Conservation (phyloP, 2,797 vertebrate species). For the Poecile montanus region DNA sequence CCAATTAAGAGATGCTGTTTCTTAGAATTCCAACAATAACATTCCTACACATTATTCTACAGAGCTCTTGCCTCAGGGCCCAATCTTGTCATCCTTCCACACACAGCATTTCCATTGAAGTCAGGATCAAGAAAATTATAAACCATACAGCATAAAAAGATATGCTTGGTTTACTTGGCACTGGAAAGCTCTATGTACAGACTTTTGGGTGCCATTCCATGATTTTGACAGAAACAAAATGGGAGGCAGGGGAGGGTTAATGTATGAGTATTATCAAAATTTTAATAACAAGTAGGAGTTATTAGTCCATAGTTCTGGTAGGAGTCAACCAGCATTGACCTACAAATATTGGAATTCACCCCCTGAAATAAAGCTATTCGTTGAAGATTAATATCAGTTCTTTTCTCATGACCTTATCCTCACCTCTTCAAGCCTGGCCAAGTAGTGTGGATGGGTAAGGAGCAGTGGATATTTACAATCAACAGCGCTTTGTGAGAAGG, state of each 20-base stretch:
- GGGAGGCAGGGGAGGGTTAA: not conserved
- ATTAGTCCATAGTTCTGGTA: not conserved
- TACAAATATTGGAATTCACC: not conserved
- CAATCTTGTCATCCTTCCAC: slow-evolving; percentile 71
- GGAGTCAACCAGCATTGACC: not conserved
- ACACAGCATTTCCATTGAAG: slow-evolving; percentile 69
- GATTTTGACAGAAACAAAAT: slow-evolving; percentile 5
- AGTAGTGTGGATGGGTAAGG: not conserved
- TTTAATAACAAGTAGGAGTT: not conserved
- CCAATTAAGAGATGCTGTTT: slow-evolving; percentile 37
- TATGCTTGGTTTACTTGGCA: slow-evolving; percentile 57
- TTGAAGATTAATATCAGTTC: not conserved
- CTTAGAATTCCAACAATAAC: slow-evolving; percentile 57
- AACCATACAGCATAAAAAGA: slow-evolving; percentile 63
- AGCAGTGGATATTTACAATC: not conserved
- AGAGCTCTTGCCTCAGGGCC: slow-evolving; percentile 62
- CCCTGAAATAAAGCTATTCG: not conserved
- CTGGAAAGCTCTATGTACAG: not conserved
- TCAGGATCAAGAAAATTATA: slow-evolving; percentile 73
- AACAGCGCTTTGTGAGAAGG: not conserved
- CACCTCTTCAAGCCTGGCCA: not conserved
- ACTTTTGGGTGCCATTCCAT: slow-evolving; percentile 32
- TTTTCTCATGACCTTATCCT: slow-evolving; percentile 12
- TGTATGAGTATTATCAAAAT: not conserved
- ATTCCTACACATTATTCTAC: slow-evolving; percentile 54